Base-by-base conservation (phyloP, 92 coral and sea anemone genomes). In the Siderastrea siderea region DNA sequence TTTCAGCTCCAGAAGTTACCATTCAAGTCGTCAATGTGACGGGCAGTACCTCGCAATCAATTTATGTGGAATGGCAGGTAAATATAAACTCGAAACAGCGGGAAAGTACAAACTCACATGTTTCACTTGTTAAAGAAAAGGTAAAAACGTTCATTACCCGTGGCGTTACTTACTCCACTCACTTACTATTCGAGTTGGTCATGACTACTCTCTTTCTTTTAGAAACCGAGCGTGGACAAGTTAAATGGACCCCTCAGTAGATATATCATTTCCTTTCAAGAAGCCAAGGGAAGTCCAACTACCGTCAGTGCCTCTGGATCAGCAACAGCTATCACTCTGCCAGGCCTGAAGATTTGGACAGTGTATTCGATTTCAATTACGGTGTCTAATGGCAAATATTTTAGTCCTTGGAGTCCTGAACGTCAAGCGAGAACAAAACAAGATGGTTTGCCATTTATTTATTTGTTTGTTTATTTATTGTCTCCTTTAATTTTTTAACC, bases 261-360 rank as follows among this genome's bases (percentile, higher is more conserved):
- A 46, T 69, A 69, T 46, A 69, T 17, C 2, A 69, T 69, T 69
- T 47, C 52, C 74, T 69, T 45, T 19, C n/a, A n/a, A n/a, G n/a
- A n/a, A n/a, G n/a, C n/a, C n/a, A 73, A 50, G 45, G 45, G 2
- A 0, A n/a, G 13, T 13, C 52, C 13, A 1, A 54, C 9, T 45
- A 53, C 6, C 1, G 60, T 74, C 2, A 43, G 49, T 13, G 57
- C 26, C 58, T 10, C 80, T 64, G 81, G 53, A 14, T 49, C 68
- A 13, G 16, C 72, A 14, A 74, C 75, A 7, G 45, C 77, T 10
- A 4, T 46, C 55, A 75, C 52, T 7, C 4, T 84, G 6, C 6
- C 15, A 6, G 50, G 50, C 12, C 68, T 84, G 82, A 75, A 52
- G 16, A 84, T 62, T 57, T 84, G 88, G 88, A 84, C 82, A 15